Percentiles rank a stretch among this genome's conserved stretches.
Conservation (phyloP, 2,113 vertebrate genomes). For the Nothoprocta pentlandii region DNA sequence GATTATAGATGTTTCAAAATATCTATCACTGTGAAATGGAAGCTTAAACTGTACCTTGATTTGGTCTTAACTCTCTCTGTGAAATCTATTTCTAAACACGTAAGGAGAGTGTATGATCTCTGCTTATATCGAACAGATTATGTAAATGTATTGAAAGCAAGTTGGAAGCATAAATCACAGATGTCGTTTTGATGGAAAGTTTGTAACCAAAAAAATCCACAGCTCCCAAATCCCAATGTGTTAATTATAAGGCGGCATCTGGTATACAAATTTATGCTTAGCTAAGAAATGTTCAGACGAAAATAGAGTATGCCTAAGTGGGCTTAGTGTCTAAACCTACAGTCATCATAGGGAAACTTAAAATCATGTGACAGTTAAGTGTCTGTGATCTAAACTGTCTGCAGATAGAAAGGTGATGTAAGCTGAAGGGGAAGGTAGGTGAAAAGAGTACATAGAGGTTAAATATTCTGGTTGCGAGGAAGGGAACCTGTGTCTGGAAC, state of each 20-base stretch:
- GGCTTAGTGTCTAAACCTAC: slow-evolving; percentile 52
- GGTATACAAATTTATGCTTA: slow-evolving; percentile 84
- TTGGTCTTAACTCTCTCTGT: slow-evolving; percentile 70
- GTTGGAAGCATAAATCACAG: slow-evolving; percentile 84
- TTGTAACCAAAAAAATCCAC: slow-evolving; percentile 81
- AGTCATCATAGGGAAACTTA: slow-evolving; percentile 55
- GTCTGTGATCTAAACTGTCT: slow-evolving; percentile 52
- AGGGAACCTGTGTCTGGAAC: neutral
- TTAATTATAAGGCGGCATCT: slow-evolving; percentile 84
- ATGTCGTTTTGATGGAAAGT: slow-evolving; percentile 82
- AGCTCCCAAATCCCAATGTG: slow-evolving; percentile 80
- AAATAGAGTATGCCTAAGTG: slow-evolving; percentile 74
- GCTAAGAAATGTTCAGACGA: slow-evolving; percentile 78
- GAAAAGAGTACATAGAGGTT: neutral
- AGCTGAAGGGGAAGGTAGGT: neutral
- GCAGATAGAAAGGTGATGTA: neutral
- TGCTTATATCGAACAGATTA: slow-evolving; percentile 78
- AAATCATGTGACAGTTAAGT: slow-evolving; percentile 46
- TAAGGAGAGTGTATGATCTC: slow-evolving; percentile 72
- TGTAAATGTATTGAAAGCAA: slow-evolving; percentile 83
- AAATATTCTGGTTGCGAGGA: neutral
- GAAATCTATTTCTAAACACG: slow-evolving; percentile 68
- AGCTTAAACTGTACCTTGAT: slow-evolving; percentile 58
- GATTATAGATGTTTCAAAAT: slow-evolving; percentile 31
- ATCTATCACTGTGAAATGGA: slow-evolving; percentile 36